Base-by-base conservation (phyloP, 2,113 vertebrate species). In the Pluvianellus socialis region DNA sequence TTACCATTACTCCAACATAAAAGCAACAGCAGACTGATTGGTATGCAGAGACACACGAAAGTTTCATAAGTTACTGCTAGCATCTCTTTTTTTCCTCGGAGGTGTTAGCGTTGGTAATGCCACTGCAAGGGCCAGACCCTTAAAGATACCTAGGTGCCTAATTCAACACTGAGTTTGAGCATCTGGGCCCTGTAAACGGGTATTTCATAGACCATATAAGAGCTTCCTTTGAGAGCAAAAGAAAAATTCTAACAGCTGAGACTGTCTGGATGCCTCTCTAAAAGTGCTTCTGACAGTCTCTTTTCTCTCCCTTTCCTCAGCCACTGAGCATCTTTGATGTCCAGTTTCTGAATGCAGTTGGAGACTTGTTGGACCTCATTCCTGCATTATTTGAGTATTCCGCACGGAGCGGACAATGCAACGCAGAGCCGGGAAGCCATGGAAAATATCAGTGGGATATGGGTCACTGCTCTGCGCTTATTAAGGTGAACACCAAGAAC, bases 381-480 rank as follows among this genome's bases (percentile, higher is more conserved):
- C 99, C 99, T 55, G 97, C 98, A 2, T 68, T 99, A 71, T 98
- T 97, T 52, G 97, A 98, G 12, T 40, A 52, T n/a, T 90, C 95
- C 56, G 28, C 80, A 30, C 58, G 87, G 28, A 40, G 91, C 56
- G 49, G 77, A 44, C 85, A 95, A 23, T 95, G 92, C 44, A 38
- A 33, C 4, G 33, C 4, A 15, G 94, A 90, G 50, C 55, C 95
- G 59, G 93, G 95, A 71, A 6, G 84, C 84, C 90, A 96, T 95
- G 95, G 96, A 61, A 94, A 98, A 22, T 95, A 97, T 16, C 95
- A 96, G 70, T 97, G 98, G 83, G 98, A 98, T 58, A 99, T 99
- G 98, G 99, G 99, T 10, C 99, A 99, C 96, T 99, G 99, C 95
- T 99, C 99, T 50, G 99, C 99, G 9, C 98, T 99, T 47, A 99